phyloP scores from a whole-genome alignment of 1,140 invertebrate species.

The Harlomillsia oculata region DNA sequence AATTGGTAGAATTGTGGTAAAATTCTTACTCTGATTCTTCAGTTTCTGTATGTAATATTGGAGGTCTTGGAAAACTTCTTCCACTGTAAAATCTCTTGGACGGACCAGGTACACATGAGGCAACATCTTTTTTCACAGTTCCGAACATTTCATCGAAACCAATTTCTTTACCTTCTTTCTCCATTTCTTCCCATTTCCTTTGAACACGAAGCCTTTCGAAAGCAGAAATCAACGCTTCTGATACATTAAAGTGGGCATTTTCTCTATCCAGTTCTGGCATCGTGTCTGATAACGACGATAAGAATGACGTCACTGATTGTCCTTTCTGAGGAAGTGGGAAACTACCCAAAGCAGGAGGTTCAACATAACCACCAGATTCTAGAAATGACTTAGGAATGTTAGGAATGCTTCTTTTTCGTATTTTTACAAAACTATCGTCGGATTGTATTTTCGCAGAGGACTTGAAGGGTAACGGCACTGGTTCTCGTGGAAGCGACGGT shows the following conservation, averaged over 20 bases:
- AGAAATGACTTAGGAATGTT: conserved; percentile 28
- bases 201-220: conserved; percentile 50
- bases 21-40: conserved; percentile 35
- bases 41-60: conserved; percentile 25
- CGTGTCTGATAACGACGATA: conserved; percentile 58
- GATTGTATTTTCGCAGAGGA: neutral
- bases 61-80: neutral
- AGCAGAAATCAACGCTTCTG: conserved; percentile 71
- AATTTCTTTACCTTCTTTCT: conserved; percentile 5
- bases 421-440: conserved; percentile 4
- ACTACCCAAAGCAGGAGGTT: conserved; percentile 49
- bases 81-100: conserved; percentile 9
- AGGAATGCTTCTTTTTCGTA: neutral
- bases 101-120: neutral
- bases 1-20: too few relatives aligned
- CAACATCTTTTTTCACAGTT: conserved; percentile 28
- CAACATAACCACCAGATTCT: conserved; percentile 45
- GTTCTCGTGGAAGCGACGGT: neutral
- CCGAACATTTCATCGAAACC: conserved; percentile 30
- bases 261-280: conserved; percentile 70
- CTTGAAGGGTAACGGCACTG: neutral
- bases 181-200: conserved; percentile 16
- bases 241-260: conserved; percentile 77
- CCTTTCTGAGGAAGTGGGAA: conserved; percentile 57
- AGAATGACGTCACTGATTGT: conserved; percentile 62